A percentile compares a stretch with the other conserved stretches of the same genome.
These are phyloP conservation scores for Selene dorsalis DNA, from an alignment of 2,797 vertebrate species.

Conservation along the genomic window DNA sequence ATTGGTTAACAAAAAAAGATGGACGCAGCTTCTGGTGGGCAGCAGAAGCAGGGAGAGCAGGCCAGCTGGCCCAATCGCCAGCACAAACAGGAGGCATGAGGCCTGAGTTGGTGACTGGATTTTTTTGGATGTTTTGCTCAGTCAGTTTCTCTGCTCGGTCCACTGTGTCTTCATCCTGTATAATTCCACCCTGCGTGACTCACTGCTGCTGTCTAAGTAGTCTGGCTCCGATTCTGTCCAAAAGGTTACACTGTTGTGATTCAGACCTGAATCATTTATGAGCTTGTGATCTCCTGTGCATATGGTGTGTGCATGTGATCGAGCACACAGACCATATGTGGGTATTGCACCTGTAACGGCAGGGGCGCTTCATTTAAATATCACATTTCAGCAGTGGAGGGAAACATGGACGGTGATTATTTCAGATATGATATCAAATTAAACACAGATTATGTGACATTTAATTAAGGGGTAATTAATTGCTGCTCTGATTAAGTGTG, in stretches of 20 bases:
- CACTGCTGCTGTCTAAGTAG: slow-evolving; percentile 38
- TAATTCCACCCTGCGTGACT: slow-evolving; percentile 51
- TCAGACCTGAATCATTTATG: slow-evolving; percentile 33
- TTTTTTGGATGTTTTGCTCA: slow-evolving; percentile 1
- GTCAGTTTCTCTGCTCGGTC: not conserved
- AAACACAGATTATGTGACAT: slow-evolving; percentile 59
- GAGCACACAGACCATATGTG: not conserved
- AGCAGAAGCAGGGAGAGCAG: no score
- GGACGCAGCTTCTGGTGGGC: no score
- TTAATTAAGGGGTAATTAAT: slow-evolving; percentile 66
- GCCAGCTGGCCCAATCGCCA: not conserved
- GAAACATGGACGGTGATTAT: slow-evolving; percentile 58
- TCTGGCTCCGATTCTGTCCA: slow-evolving; percentile 30
- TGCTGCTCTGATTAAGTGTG: slow-evolving; percentile 46
- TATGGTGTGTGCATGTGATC: not conserved
- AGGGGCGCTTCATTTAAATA: slow-evolving; percentile 42
- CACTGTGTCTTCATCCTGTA: not conserved
- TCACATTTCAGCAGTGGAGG: slow-evolving; percentile 39
- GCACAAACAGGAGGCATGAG: not conserved
- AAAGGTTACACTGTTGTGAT: slow-evolving; percentile 44
- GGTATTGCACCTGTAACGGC: not conserved
- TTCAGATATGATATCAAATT: slow-evolving; percentile 63
- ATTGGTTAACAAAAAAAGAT: no score
- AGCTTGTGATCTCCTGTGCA: slow-evolving; percentile 3
- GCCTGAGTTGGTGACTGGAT: not conserved